phyloP scores from a whole-genome alignment of 2,797 vertebrate genomes.

The Peromyscus aztecus region DNA sequence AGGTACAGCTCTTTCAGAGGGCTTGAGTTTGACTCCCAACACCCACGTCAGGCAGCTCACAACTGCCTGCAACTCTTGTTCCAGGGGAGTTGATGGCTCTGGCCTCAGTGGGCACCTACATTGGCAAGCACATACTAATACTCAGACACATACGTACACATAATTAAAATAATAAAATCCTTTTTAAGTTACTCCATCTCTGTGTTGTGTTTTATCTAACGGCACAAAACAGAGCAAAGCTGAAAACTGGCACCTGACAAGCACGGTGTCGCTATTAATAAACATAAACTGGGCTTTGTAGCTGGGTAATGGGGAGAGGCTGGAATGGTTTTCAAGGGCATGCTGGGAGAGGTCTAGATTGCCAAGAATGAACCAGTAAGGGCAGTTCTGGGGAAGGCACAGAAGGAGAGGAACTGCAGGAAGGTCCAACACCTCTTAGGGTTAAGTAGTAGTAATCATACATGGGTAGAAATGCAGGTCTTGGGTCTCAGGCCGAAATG shows the following conservation, averaged over 20 bases:
- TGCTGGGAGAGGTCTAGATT: not conserved
- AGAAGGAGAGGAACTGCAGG: not conserved
- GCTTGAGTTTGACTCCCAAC: not conserved
- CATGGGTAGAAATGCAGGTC: no score
- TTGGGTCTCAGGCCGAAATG: not conserved
- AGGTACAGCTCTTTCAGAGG: not conserved
- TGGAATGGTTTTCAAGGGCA: not conserved
- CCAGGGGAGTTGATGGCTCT: not conserved
- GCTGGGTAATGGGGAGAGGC: not conserved
- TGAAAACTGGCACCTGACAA: not conserved
- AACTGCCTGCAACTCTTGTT: not conserved
- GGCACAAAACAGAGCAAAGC: not conserved
- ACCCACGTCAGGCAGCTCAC: not conserved
- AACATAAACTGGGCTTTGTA: not conserved
- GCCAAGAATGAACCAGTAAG: not conserved
- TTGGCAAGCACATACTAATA: not conserved
- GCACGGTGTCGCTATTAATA: not conserved
- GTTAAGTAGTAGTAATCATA: not conserved
- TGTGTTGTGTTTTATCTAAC: not conserved
- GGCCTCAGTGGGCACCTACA: not conserved
- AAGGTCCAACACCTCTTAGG: not conserved
- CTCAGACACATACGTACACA: not conserved
- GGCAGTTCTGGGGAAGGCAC: no score
- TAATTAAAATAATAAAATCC: not conserved
- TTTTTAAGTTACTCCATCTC: not conserved